Evolutionary conservation across 2,888 invertebrate species (phyloP), one percentile per base, ranked within the genome.

Genomic region (Erpobdella octoculata): DNA sequence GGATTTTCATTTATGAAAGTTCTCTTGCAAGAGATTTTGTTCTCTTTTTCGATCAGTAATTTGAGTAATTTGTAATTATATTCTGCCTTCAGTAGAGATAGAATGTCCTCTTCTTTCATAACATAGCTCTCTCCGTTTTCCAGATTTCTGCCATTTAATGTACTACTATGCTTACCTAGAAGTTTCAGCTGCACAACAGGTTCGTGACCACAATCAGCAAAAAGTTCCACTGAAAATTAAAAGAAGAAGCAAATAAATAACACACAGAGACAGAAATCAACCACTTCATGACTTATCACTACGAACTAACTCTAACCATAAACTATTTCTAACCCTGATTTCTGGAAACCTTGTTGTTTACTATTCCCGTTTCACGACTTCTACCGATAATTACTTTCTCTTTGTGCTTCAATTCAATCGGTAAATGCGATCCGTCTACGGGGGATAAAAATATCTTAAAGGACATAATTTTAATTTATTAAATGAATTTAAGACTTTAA

Each of bases 241-340:
- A 12, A 66, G 8, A 9, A 25, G 18, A n/a, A 35, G 21, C 21
- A 25, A 37, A 48, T 25, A 15, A 12, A 53, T 25, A 53, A 25
- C 28, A 28, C n/a, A 28, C 15, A 6, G 1, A 53, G 21, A 0
- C 28, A 18, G 53, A n/a, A n/a, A n/a, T n/a, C n/a, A n/a, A n/a
- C n/a, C n/a, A n/a, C n/a, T n/a, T n/a, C n/a, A n/a, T n/a, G n/a
- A n/a, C n/a, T n/a, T n/a, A n/a, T n/a, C n/a, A n/a, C 53, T 53
- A 25, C 53, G 21, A 28, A 18, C 18, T 46, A 5, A 21, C n/a
- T n/a, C 8, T 25, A 53, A 15, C n/a, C 21, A 53, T n/a, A 8
- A 53, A 53, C 21, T 53, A 53, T 28, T n/a, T 28, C 46, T n/a
- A 28, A 67, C 67, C 36, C 33, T 67, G 67, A 5, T 37, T 67